phyloP scores from a whole-genome alignment of 1,140 invertebrate genomes.

The Heliconius hewitsoni region DNA sequence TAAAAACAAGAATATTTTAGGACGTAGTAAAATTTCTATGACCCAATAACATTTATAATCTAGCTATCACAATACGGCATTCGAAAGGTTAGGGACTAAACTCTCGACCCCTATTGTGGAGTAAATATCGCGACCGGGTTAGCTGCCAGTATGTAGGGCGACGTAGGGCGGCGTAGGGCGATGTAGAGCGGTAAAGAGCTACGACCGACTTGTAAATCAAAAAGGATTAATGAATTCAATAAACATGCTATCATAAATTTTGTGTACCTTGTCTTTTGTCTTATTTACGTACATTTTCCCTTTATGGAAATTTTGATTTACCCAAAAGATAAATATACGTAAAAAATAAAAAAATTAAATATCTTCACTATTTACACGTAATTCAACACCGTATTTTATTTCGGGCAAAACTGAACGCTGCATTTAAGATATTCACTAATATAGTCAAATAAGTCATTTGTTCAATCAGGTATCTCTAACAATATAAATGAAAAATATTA shows the following conservation, averaged over 20 bases:
- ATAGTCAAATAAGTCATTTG: too few relatives aligned
- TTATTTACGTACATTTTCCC: not conserved
- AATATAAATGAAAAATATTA: too few relatives aligned
- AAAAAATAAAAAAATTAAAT: too few relatives aligned
- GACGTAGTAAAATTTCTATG: not conserved
- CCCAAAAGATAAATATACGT: too few relatives aligned
- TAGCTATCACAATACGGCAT: not conserved
- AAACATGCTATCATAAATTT: constrained; percentile 3
- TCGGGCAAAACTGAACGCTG: too few relatives aligned
- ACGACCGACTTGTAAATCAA: not conserved
- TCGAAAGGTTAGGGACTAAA: not conserved
- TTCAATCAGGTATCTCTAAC: too few relatives aligned
- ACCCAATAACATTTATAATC: constrained; percentile 9
- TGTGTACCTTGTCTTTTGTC: not conserved
- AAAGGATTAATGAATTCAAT: constrained; percentile 1
- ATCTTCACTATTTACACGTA: too few relatives aligned
- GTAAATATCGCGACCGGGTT: not conserved
- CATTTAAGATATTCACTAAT: too few relatives aligned
- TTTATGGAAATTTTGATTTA: not conserved
- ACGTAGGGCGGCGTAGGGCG: not conserved
- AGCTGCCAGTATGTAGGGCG: not conserved
- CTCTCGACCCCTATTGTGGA: constrained; percentile 4
- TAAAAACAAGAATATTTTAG: not conserved
- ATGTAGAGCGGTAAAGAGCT: not conserved
- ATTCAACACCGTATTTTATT: too few relatives aligned